phyloP scores from a whole-genome alignment of 1,140 invertebrate genomes.

The Lepidostoma basale region DNA sequence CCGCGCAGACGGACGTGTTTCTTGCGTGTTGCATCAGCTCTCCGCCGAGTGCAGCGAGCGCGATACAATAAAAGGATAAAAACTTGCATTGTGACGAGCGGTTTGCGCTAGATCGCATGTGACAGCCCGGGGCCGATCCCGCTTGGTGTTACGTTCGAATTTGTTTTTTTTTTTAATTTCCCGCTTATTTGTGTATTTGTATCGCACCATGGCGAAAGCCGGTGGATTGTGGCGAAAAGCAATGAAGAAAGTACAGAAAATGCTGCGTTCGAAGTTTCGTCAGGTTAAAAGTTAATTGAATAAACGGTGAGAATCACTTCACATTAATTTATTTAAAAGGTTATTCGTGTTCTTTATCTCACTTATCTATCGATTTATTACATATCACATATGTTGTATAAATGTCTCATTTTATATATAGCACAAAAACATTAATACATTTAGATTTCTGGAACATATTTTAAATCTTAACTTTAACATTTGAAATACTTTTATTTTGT shows the following conservation, averaged over 20 bases:
- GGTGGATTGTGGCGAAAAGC: background rate
- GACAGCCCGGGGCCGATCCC: background rate
- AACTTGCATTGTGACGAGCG: background rate
- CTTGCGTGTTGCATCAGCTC: background rate
- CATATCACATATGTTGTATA: too few species aligned
- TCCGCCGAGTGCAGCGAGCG: background rate
- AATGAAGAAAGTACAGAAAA: background rate
- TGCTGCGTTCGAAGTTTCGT: background rate
- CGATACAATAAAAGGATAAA: background rate
- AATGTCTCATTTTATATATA: background rate
- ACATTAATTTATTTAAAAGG: background rate
- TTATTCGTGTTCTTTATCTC: background rate
- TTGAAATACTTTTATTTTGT: too few species aligned
- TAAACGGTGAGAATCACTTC: slow-evolving; percentile 5
- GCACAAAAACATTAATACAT: background rate
- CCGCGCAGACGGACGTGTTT: slow-evolving; percentile 25
- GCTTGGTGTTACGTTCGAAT: background rate
- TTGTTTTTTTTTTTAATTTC: background rate
- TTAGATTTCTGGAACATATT: too few species aligned
- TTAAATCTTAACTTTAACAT: too few species aligned
- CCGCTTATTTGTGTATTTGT: background rate
- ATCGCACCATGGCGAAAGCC: background rate
- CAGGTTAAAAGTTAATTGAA: slow-evolving; percentile 8
- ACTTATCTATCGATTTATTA: too few species aligned
- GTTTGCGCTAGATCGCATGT: background rate